Conservation (phyloP, 1,140 invertebrate species). For the Bombus consobrinus region DNA sequence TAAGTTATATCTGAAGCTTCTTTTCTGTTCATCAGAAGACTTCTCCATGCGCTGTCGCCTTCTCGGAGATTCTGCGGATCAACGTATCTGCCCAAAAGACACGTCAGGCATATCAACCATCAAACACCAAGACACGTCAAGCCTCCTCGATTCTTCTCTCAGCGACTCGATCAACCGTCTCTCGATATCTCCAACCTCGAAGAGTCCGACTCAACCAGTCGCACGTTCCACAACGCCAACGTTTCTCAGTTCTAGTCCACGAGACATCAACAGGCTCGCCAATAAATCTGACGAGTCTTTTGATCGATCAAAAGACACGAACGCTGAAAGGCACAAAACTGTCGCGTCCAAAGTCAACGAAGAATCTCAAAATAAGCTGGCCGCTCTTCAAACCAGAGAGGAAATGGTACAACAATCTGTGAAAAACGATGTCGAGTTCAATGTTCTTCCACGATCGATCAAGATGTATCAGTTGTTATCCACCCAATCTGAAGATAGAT, state of each 20-base stretch:
- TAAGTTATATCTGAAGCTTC: no score
- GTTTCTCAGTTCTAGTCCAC: neutral
- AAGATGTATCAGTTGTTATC: constrained; percentile 73
- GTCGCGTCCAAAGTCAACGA: neutral
- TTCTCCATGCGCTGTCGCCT: neutral
- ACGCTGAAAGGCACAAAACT: neutral
- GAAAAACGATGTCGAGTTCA: neutral
- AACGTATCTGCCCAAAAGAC: neutral
- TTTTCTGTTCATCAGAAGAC: neutral
- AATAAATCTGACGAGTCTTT: neutral
- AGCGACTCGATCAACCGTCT: neutral
- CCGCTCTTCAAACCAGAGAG: neutral
- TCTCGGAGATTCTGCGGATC: neutral
- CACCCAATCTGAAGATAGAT: constrained; percentile 71
- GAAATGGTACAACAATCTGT: neutral
- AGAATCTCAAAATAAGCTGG: accelerated
- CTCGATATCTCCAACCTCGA: neutral
- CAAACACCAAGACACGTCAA: neutral
- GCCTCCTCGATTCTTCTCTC: neutral
- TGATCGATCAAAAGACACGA: neutral
- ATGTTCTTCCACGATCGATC: constrained; percentile 60
- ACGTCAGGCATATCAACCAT: no score
- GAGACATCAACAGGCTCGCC: no score
- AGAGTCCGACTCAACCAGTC: neutral
- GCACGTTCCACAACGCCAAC: no score